phyloP scores from a whole-genome alignment of 2,888 invertebrate genomes.

The Lithodes maja region DNA sequence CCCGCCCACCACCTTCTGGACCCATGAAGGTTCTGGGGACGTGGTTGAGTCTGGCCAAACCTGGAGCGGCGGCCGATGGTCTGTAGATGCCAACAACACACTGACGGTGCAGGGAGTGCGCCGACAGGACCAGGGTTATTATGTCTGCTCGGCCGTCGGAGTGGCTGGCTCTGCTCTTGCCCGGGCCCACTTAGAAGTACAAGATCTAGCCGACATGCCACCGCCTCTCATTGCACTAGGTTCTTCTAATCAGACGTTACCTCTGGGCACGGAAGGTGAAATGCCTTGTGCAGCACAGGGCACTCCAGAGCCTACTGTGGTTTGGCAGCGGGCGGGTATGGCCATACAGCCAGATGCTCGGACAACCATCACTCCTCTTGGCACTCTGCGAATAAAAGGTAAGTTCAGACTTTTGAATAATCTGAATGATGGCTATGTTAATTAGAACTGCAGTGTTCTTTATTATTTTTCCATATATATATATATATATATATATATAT shows the following conservation, averaged over 20 bases:
- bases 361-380: slow-evolving; percentile 79
- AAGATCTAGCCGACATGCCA: slow-evolving; percentile 76
- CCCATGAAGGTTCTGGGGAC: slow-evolving; percentile 65
- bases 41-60: slow-evolving; percentile 69
- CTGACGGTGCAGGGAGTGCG: slow-evolving; percentile 65
- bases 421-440: background rate
- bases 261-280: slow-evolving; percentile 84
- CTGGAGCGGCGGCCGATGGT: slow-evolving; percentile 68
- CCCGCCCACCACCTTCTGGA: slow-evolving; percentile 70
- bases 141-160: slow-evolving; percentile 95
- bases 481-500: no score
- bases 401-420: slow-evolving; percentile 55
- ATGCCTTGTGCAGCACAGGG: slow-evolving; percentile 86
- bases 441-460: background rate
- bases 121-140: slow-evolving; percentile 80
- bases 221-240: slow-evolving; percentile 93
- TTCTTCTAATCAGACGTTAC: slow-evolving; percentile 90
- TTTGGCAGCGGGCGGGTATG: slow-evolving; percentile 86
- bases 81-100: slow-evolving; percentile 68
- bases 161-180: slow-evolving; percentile 94
- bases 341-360: slow-evolving; percentile 76
- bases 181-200: slow-evolving; percentile 88
- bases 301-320: slow-evolving; percentile 80
- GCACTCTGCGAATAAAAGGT: slow-evolving; percentile 86
- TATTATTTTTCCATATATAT: no score